phyloP scores from a whole-genome alignment of 2,888 invertebrate genomes.

The Microctonus brassicae region DNA sequence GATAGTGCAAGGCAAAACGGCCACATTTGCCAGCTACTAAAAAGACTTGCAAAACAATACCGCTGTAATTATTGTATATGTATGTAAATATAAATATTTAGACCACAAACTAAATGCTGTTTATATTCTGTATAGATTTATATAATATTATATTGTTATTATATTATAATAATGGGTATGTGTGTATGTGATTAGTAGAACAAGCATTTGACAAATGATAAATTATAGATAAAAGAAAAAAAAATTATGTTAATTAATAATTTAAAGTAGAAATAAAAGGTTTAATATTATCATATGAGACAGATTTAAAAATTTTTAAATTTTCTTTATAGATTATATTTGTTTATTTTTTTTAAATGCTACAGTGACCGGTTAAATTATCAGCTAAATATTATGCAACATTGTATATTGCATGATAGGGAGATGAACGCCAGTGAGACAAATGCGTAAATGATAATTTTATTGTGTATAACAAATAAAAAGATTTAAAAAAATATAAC shows the following conservation, averaged over 20 bases:
- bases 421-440: no score
- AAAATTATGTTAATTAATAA: no score
- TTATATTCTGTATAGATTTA: background rate
- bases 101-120: background rate
- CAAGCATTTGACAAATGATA: background rate
- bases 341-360: no score
- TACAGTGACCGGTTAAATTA: conserved; percentile 31
- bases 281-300: no score
- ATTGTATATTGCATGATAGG: no score
- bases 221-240: background rate
- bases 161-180: no score
- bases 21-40: conserved; percentile 18
- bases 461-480: conserved; percentile 20
- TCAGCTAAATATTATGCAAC: conserved; percentile 11
- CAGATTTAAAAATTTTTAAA: no score
- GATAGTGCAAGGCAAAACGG: conserved; percentile 33
- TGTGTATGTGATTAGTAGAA: background rate
- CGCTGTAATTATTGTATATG: no score
- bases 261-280: no score
- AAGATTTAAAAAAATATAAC: conserved; percentile 47
- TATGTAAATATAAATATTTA: conserved; percentile 11
- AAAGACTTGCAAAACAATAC: conserved; percentile 41
- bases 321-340: no score
- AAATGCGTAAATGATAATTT: conserved; percentile 32
- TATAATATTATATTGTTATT: no score